Percentiles rank a stretch among this genome's conserved stretches.
These are phyloP conservation scores for Chanos chanos DNA, from an alignment of 2,797 vertebrate species.

Conservation along the genomic window DNA sequence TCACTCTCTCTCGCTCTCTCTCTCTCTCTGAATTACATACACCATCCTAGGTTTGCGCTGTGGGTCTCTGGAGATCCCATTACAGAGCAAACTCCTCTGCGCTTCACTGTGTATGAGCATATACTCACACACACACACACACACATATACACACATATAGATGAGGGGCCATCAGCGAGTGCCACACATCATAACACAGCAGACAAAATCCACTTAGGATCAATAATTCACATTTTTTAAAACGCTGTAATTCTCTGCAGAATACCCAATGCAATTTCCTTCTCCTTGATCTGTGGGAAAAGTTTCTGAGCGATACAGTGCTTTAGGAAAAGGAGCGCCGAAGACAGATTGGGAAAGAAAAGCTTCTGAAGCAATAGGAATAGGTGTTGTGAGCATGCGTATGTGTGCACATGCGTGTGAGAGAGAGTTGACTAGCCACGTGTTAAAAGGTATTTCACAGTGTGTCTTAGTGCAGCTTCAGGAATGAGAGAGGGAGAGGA, in stretches of 20 bases:
- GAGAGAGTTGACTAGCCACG: neutral
- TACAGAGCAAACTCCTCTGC: slow-evolving; percentile 10
- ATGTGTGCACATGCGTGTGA: neutral
- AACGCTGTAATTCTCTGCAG: slow-evolving; percentile 65
- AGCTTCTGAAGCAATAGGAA: neutral
- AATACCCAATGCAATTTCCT: slow-evolving; percentile 60
- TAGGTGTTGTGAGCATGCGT: neutral
- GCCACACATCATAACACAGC: slow-evolving; percentile 23
- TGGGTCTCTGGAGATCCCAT: slow-evolving; percentile 17
- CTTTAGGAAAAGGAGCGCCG: slow-evolving; percentile 43
- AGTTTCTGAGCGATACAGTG: neutral
- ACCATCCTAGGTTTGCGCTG: slow-evolving; percentile 44
- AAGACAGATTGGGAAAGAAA: slow-evolving; percentile 48
- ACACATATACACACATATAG: slow-evolving; percentile 12
- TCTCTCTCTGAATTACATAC: too few relatives aligned
- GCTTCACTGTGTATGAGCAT: slow-evolving; percentile 1
- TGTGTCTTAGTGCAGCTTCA: neutral
- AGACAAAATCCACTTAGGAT: slow-evolving; percentile 65
- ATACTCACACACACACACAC: slow-evolving; percentile 20
- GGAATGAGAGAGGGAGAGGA: neutral
- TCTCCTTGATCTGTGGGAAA: slow-evolving; percentile 38
- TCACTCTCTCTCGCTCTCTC: too few relatives aligned
- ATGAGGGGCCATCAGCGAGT: neutral
- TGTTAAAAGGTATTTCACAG: neutral
- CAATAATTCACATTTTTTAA: slow-evolving; percentile 72